These are phyloP conservation scores for Drosophila truncata DNA, from an alignment of 1,140 invertebrate genomes.

Conservation along the genomic window DNA sequence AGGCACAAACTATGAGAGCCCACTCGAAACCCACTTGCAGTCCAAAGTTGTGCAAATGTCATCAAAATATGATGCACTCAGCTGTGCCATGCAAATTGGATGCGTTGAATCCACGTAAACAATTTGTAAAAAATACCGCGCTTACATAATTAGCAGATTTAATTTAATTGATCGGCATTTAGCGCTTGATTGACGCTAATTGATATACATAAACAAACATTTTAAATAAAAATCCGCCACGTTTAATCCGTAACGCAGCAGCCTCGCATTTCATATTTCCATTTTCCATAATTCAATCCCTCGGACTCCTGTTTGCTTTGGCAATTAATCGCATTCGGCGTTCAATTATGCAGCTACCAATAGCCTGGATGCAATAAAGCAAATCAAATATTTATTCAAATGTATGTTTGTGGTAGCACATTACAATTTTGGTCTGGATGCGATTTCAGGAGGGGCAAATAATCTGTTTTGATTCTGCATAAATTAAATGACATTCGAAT, in stretches of 20 bases:
- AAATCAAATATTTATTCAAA: slow-evolving; percentile 69
- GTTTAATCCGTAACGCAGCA: slow-evolving; percentile 2
- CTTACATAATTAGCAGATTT: slow-evolving; percentile 44
- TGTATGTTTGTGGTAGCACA: slow-evolving; percentile 19
- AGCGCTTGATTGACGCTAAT: slow-evolving; percentile 39
- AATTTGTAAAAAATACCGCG: neutral
- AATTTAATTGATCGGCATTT: slow-evolving; percentile 52
- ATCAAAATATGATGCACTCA: slow-evolving; percentile 31
- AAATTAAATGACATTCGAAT: slow-evolving; percentile 39
- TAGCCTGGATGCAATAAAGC: slow-evolving; percentile 65
- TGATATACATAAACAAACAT: slow-evolving; percentile 3
- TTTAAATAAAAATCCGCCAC: slow-evolving; percentile 8
- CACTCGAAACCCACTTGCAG: slow-evolving; percentile 29
- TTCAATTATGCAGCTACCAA: slow-evolving; percentile 62
- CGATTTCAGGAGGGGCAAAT: slow-evolving; percentile 37
- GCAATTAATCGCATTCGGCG: slow-evolving; percentile 34
- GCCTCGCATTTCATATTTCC: slow-evolving; percentile 6
- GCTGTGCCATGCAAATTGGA: slow-evolving; percentile 23
- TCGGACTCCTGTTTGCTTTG: slow-evolving; percentile 36
- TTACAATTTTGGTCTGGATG: slow-evolving; percentile 38
- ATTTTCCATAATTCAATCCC: slow-evolving; percentile 43
- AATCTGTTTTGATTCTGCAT: slow-evolving; percentile 43
- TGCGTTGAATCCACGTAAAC: neutral
- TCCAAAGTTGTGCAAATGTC: slow-evolving; percentile 41
- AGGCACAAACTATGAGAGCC: slow-evolving; percentile 18